Base-by-base conservation (phyloP, 2,888 invertebrate species). In the Altica lythri region DNA sequence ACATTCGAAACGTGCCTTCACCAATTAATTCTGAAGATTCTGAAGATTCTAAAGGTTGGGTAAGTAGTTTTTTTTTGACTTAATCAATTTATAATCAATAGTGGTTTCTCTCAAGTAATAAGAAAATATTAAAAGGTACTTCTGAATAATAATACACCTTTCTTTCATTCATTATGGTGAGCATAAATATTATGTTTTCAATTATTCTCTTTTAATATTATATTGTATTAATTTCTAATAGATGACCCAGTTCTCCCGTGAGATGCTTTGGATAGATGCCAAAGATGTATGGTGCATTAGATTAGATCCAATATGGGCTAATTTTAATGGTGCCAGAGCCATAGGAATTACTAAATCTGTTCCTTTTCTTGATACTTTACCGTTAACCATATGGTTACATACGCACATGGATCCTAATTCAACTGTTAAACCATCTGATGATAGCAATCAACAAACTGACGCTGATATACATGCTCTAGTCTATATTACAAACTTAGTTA, bases 271-370 rank as follows among this genome's bases (percentile, higher is more conserved):
- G 92, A 86, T 86, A 0, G 92, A 92, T 73, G 86, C 86, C n/a
- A 84, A 91, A 62, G 86, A 90, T 65, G 86, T 96, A 8, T 96
- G 95, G 90, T 92, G 90, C 73, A 83, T 92, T 9, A 83, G 86
- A 65, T 81, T 91, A 32, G 95, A 96, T 72, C 95, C 96, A 0
- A 82, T 95, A 45, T 96, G 95, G 95, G 88, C 90, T 8, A 96
- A 96, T 76, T 95, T 95, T 75, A 81, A 86, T 57, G 94, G 93
- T 4, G 90, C 90, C 1, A 81, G 90, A 18, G 90, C 91, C 0
- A 80, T 84, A 17, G 89, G 89, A 1, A 81, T 83, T 52, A 85
- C 83, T 69, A 86, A 86, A 67, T 85, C 90, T 0, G 86, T 91
- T 60, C 89, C 92, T 1, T 84, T 92, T 70, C 75, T 92, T 18